Conservation (phyloP, 2,888 invertebrate species). For the Ceraclea dissimilis region DNA sequence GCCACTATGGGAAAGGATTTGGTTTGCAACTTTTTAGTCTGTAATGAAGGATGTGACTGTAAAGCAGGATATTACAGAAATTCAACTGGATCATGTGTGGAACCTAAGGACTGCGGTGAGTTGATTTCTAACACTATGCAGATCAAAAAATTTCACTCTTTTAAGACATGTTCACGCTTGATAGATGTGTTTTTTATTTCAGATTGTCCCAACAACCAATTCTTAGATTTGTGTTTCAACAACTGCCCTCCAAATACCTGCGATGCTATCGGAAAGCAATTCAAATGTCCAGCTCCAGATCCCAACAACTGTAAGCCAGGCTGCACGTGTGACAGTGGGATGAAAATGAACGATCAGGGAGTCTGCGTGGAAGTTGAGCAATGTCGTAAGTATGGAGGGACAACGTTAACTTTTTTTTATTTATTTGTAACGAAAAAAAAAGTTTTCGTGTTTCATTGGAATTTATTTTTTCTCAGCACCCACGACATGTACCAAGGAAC, state of each 20-base stretch:
- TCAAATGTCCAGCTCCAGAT: conserved; percentile 5
- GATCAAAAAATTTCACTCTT: too few species aligned
- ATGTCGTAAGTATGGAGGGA: conserved; percentile 15
- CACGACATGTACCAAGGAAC: not conserved
- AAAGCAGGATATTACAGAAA: conserved; percentile 20
- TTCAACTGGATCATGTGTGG: conserved; percentile 13
- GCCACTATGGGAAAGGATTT: conserved; percentile 15
- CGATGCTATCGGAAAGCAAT: not conserved
- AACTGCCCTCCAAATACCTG: conserved; percentile 12
- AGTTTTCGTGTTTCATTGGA: too few species aligned
- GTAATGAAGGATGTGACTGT: conserved; percentile 21
- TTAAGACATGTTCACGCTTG: too few species aligned
- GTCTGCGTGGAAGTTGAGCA: conserved; percentile 1
- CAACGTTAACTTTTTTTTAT: too few species aligned
- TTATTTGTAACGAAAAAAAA: too few species aligned
- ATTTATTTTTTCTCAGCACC: too few species aligned
- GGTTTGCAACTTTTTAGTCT: conserved; percentile 19
- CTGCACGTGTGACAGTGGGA: conserved; percentile 5
- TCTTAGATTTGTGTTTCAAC: not conserved
- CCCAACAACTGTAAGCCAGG: conserved; percentile 6
- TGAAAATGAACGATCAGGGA: conserved; percentile 6
- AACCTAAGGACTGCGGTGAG: conserved; percentile 19
- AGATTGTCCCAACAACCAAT: conserved; percentile 6
- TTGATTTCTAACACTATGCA: too few species aligned
- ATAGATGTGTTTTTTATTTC: not conserved